Conservation (phyloP, 2,888 invertebrate genomes). For the Herminia tarsipennalis region DNA sequence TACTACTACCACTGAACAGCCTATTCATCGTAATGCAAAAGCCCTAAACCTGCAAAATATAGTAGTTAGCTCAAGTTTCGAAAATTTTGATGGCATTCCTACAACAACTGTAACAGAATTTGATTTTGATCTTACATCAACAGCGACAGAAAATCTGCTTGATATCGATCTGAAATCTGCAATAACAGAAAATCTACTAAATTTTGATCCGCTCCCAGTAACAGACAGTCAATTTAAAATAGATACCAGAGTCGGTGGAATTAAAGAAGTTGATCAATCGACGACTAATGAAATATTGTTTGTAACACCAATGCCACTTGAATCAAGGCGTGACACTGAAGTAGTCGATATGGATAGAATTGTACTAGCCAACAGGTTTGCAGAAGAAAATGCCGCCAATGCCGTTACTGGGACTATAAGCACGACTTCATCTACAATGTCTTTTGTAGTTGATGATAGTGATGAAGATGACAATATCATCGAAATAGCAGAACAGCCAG, state of each 20-base stretch:
- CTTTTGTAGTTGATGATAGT: constrained; percentile 2
- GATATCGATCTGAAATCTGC: no score
- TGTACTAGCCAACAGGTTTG: background rate
- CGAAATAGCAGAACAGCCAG: background rate
- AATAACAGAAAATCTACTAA: no score
- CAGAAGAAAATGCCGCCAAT: background rate
- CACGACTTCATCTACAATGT: background rate
- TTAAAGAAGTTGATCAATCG: background rate
- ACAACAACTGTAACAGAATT: no score
- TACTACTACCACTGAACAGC: background rate
- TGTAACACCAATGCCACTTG: background rate
- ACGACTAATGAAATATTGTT: background rate
- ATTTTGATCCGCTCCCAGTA: no score
- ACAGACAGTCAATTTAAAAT: no score
- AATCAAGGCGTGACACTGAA: no score
- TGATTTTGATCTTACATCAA: no score
- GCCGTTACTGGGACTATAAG: background rate
- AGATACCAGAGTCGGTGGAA: no score
- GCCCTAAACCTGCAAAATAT: constrained; percentile 3
- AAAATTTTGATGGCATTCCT: background rate
- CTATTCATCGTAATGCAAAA: constrained; percentile 1
- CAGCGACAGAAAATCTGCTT: no score
- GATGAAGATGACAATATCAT: background rate
- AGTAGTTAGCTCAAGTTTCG: background rate
- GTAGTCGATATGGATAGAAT: no score